A percentile compares a stretch with the other conserved stretches of the same genome.
These are phyloP conservation scores for Paratrypauchen microcephalus DNA, from an alignment of 2,797 vertebrate species.

Conservation along the genomic window DNA sequence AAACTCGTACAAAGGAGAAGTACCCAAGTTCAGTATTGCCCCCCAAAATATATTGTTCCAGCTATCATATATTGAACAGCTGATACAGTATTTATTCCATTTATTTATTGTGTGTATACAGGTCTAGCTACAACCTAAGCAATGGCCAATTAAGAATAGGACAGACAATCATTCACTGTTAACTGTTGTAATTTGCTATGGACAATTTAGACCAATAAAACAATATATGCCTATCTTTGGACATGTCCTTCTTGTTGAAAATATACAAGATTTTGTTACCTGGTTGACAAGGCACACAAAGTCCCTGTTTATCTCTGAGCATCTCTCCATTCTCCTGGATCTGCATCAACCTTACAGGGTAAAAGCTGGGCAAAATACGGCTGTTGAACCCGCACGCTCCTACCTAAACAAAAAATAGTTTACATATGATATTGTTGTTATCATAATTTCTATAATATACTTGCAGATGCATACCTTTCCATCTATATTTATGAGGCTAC, in stretches of 20 bases:
- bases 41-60: no score
- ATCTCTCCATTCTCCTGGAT: conserved; percentile 81
- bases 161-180: no score
- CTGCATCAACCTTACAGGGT: conserved; percentile 84
- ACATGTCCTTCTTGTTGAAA: background rate
- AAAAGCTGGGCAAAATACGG: conserved; percentile 82
- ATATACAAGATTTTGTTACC: conserved; percentile 65
- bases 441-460: background rate
- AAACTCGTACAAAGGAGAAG: no score
- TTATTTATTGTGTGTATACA: no score
- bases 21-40: no score
- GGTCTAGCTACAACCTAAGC: no score
- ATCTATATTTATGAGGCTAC: conserved; percentile 89
- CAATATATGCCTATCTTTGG: no score
- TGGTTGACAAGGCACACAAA: conserved; percentile 81
- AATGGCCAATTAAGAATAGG: no score
- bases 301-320: conserved; percentile 77
- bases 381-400: conserved; percentile 90
- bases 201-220: no score
- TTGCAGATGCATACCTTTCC: conserved; percentile 78
- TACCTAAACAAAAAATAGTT: conserved; percentile 63
- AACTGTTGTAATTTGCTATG: no score
- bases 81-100: no score
- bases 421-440: background rate
- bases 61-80: no score